Base-by-base conservation (phyloP, 1,140 invertebrate species). In the Mamestra configurata region DNA sequence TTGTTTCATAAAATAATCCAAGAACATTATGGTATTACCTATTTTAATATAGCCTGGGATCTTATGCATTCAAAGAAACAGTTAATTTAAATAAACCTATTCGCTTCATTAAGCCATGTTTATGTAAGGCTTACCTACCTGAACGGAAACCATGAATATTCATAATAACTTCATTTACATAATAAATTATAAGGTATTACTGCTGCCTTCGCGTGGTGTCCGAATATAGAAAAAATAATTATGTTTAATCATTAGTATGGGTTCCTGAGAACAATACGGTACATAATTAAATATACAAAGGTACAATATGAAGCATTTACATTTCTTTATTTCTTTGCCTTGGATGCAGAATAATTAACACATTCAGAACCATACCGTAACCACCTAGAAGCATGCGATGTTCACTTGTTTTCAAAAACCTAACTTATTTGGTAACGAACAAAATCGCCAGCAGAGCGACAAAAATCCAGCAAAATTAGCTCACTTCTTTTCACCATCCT, bases 91-190 rank as follows among this genome's bases (percentile, higher is more conserved):
- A 66, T 66, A 66, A 66, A 66, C 31, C n/a, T 66, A 64, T 64
- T 64, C 59, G 35, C 13, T 51, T 66, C 37, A 77, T 59, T 27
- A 18, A 37, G 15, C 55, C 18, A 15, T 35, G 37, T 64, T 71
- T 71, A 71, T 53, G 68, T 71, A 71, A 71, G 49, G 51, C 46
- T 53, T 35, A 37, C 43, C 13, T 35, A 53, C 68, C 24, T 35
- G 68, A 31, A 71, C 46, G 71, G 71, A 73, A 57, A 57, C 18
- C 8, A 57, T 73, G 18, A 73, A 73, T 73, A 57, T 57, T 57
- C 15, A 73, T 73, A 8, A 57, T n/a, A n/a, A 66, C 61, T 24
- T 27, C 20, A 57, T 73, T 57, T 43, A 73, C 49, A 73, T 73
- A 20, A 73, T 73, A 66, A 49, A n/a, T 13, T 49, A 49, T 49